Percentiles rank a stretch among this genome's conserved stretches.
Conservation (phyloP, 2,797 vertebrate species). For the Anguilla megastoma region DNA sequence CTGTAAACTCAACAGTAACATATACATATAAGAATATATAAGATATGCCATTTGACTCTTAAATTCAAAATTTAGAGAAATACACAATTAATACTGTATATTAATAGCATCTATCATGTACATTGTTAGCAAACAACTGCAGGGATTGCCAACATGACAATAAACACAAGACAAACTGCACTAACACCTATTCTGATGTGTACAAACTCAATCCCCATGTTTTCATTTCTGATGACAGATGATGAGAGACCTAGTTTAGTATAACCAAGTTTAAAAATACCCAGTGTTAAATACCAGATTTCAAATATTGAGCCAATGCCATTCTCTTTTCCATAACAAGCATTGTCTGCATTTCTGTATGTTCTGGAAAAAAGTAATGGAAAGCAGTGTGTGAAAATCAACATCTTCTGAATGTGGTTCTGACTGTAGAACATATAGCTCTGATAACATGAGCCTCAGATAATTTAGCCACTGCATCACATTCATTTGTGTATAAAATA, state of each 20-base stretch:
- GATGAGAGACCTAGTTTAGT: too few relatives aligned
- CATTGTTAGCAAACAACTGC: too few relatives aligned
- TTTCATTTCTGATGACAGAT: too few relatives aligned
- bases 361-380: too few relatives aligned
- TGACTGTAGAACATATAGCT: neutral
- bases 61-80: neutral
- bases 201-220: too few relatives aligned
- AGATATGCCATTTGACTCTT: constrained; percentile 65
- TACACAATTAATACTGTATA: too few relatives aligned
- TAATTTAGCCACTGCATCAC: neutral
- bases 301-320: neutral
- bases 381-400: neutral
- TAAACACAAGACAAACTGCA: too few relatives aligned
- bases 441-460: neutral
- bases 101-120: too few relatives aligned
- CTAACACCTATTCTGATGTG: too few relatives aligned
- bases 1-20: constrained; percentile 56
- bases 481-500: neutral
- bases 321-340: neutral
- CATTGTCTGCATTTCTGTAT: neutral
- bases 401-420: neutral
- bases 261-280: too few relatives aligned
- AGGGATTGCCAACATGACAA: too few relatives aligned
- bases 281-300: too few relatives aligned
- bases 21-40: constrained; percentile 32